Evolutionary conservation across 1,140 invertebrate genomes (phyloP), one percentile per base, ranked within the genome.

Genomic region (Ceratosolen solmsi): DNA sequence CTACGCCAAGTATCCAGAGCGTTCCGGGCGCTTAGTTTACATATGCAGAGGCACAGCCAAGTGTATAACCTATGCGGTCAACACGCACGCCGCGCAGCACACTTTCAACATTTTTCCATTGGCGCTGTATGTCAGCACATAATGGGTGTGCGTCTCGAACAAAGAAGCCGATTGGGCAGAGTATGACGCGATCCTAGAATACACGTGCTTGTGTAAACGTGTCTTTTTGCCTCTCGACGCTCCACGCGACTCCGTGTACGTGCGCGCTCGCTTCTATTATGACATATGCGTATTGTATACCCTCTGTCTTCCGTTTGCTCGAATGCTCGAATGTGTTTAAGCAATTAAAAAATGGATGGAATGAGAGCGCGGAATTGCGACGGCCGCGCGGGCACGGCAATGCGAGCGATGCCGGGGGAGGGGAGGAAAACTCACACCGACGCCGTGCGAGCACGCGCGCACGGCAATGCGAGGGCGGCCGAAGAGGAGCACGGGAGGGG

Each of bases 121-220:
- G 30, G 9, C 27, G 13, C 11, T 15, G 22, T 46, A 8, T 46
- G 36, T 25, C 5, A 0, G 38, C 33, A 13, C 5, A 17, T 15
- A 11, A 38, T 51, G 70, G 38, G 70, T 72, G 68, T 56, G 72
- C 72, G 46, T 25, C 51, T n/a, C 72, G 17, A 9, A 46, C 72
- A 56, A 49, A 36, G 46, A 51, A 74, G 49, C 9, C 51, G 49
- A 74, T 33, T 36, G 72, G 51, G 22, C 30, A 49, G 1, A 0
- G 3, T 25, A 46, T 51, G 70, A 72, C 41, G 70, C 70, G 41
- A 27, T 72, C 70, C 15, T 41, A 0, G 38, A 72, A 25, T 20
- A 41, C 70, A 72, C 70, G 70, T 72, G 70, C 27, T 72, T 51
- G 13, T 54, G 51, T 22, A 15, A 5, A 22, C 20, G 20, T 54